phyloP scores from a whole-genome alignment of 1,140 invertebrate genomes.

The Theocolax elegans region DNA sequence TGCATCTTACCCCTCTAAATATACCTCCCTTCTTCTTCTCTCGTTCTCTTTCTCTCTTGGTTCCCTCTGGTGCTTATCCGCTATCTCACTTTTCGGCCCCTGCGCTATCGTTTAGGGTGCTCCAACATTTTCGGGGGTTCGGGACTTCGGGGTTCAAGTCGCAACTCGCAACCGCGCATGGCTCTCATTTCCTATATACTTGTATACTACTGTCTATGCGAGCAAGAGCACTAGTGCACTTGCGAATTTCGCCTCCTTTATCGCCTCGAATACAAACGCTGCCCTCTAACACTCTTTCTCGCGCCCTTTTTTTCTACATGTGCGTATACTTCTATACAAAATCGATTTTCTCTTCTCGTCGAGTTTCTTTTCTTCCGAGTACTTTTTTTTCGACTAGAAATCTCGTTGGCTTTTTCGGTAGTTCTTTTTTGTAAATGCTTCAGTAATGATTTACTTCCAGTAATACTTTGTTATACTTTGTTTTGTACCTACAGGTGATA shows the following conservation, averaged over 20 bases:
- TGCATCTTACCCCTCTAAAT: constrained; percentile 59
- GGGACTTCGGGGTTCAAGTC: background rate
- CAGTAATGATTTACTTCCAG: too few relatives aligned
- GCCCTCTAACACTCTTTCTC: background rate
- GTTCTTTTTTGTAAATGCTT: too few relatives aligned
- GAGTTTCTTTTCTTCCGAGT: constrained; percentile 20
- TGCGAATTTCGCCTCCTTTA: constrained; percentile 25
- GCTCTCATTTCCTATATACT: background rate
- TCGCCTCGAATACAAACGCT: background rate
- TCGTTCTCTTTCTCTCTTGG: constrained; percentile 32
- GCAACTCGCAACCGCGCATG: background rate
- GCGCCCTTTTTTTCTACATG: constrained; percentile 1
- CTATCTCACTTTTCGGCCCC: constrained; percentile 10
- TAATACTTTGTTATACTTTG: too few relatives aligned
- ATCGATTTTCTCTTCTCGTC: constrained; percentile 29
- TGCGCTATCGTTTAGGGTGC: background rate
- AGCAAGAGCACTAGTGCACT: constrained; percentile 5
- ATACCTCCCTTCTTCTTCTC: constrained; percentile 40
- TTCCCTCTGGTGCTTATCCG: constrained; percentile 11
- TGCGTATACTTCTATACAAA: too few relatives aligned
- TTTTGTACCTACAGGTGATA: too few relatives aligned
- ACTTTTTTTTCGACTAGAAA: too few relatives aligned
- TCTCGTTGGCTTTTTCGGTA: too few relatives aligned
- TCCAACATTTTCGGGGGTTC: constrained; percentile 18
- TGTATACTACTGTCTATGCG: background rate